phyloP scores from a whole-genome alignment of 2,113 vertebrate genomes.

The Colistium nudipinnis region DNA sequence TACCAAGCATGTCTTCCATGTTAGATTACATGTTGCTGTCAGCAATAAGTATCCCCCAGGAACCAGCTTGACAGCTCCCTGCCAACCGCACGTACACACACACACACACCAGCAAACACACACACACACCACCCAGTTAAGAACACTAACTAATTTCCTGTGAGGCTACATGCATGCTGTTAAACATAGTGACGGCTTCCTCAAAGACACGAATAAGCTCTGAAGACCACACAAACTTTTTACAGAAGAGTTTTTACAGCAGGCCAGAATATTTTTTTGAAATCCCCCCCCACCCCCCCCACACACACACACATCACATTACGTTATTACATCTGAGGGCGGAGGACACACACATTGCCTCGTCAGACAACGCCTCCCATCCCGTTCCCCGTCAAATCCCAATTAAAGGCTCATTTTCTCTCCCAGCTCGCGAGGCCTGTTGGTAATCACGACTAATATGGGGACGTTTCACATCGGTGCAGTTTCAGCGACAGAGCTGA shows the following conservation, averaged over 20 bases:
- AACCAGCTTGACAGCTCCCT: conserved; percentile 69
- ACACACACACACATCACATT: too few species aligned
- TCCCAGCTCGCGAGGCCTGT: conserved; percentile 45
- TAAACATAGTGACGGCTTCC: conserved; percentile 33
- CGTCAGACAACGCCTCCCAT: conserved; percentile 24
- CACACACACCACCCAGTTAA: conserved; percentile 22
- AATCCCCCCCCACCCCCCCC: not conserved
- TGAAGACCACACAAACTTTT: conserved; percentile 22
- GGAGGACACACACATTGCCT: conserved; percentile 17
- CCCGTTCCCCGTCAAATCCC: conserved; percentile 42
- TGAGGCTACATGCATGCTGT: conserved; percentile 34
- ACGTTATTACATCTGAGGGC: conserved; percentile 7
- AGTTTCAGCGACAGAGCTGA: conserved; percentile 41
- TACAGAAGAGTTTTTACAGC: not conserved
- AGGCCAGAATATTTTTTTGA: not conserved
- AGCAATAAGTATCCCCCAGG: conserved; percentile 71
- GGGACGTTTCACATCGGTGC: conserved; percentile 36
- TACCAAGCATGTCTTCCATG: conserved; percentile 76
- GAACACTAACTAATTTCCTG: conserved; percentile 17
- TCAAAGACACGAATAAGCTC: conserved; percentile 9
- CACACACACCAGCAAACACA: conserved; percentile 12
- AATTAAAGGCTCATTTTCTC: conserved; percentile 67
- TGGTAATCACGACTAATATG: conserved; percentile 78
- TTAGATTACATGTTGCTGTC: conserved; percentile 80
- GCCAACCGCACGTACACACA: conserved; percentile 53